Evolutionary conservation across 2,797 vertebrate genomes (phyloP).

Genomic region (Poeciliopsis paucimaculata): DNA sequence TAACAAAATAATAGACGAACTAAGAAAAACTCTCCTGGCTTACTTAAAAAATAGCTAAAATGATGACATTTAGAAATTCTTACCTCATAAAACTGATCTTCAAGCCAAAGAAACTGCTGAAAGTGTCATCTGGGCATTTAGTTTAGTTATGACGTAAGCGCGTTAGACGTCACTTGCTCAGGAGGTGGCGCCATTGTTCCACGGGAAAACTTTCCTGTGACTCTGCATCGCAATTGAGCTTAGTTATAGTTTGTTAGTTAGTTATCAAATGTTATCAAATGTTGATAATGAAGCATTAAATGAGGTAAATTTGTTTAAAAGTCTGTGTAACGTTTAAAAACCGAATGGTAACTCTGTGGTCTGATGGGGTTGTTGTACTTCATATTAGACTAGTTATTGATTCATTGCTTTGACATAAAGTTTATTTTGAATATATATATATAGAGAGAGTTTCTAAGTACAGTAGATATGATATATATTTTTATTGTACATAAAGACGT

Average conservation of each 20-base stretch:
- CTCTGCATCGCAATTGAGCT: background rate
- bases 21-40: background rate
- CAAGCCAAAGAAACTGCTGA: background rate
- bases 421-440: background rate
- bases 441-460: background rate
- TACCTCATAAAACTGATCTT: background rate
- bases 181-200: conserved; percentile 4
- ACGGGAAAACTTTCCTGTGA: background rate
- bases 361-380: background rate
- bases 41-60: background rate
- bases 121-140: background rate
- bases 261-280: too few species aligned
- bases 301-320: background rate
- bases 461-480: background rate
- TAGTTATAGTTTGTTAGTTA: background rate
- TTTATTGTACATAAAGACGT: conserved; percentile 27
- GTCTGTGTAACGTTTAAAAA: background rate
- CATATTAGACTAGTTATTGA: background rate
- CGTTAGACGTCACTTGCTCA: background rate
- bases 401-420: background rate
- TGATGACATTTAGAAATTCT: background rate
- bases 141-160: background rate
- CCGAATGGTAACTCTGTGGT: background rate
- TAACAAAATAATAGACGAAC: background rate
- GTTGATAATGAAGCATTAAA: background rate